Percentiles rank a stretch among this genome's conserved stretches.
These are phyloP conservation scores for Thalpophila matura DNA, from an alignment of 2,888 invertebrate species.

Conservation along the genomic window DNA sequence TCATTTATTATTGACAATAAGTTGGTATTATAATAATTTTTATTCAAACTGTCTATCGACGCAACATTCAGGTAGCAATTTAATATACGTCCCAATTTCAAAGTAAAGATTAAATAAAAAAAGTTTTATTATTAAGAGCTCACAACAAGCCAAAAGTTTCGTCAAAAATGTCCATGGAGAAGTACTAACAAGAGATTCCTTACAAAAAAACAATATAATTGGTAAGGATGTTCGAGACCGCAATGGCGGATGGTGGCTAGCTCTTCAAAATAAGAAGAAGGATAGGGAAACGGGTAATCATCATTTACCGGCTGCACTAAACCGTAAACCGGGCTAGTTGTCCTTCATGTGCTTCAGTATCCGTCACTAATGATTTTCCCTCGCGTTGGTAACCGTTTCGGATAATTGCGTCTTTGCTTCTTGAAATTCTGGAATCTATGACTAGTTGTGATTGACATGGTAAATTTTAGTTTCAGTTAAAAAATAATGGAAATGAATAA, in stretches of 20 bases:
- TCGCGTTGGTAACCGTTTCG: background rate
- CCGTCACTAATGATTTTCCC: slow-evolving; percentile 14
- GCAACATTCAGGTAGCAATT: slow-evolving; percentile 5
- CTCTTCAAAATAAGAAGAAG: slow-evolving; percentile 20
- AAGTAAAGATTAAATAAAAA: slow-evolving; percentile 25
- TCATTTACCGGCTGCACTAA: slow-evolving; percentile 24
- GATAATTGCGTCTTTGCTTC: background rate
- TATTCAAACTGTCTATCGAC: background rate
- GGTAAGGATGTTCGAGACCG: background rate
- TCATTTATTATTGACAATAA: background rate
- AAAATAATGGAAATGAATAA: too few relatives aligned
- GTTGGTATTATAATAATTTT: too few relatives aligned
- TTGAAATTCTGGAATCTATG: background rate
- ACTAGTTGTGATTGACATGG: background rate
- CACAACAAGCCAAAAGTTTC: slow-evolving; percentile 1
- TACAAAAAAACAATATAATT: background rate
- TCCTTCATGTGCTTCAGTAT: slow-evolving; percentile 8
- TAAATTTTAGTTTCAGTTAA: background rate
- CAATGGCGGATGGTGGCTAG: background rate
- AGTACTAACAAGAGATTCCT: background rate
- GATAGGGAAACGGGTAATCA: slow-evolving; percentile 44
- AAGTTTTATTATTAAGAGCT: slow-evolving; percentile 15
- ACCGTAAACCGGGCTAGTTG: slow-evolving; percentile 9
- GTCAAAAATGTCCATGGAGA: background rate
- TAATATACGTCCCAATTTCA: slow-evolving; percentile 2